Base-by-base conservation (phyloP, 2,113 vertebrate genomes). In the Petrocephalus zakoni region DNA sequence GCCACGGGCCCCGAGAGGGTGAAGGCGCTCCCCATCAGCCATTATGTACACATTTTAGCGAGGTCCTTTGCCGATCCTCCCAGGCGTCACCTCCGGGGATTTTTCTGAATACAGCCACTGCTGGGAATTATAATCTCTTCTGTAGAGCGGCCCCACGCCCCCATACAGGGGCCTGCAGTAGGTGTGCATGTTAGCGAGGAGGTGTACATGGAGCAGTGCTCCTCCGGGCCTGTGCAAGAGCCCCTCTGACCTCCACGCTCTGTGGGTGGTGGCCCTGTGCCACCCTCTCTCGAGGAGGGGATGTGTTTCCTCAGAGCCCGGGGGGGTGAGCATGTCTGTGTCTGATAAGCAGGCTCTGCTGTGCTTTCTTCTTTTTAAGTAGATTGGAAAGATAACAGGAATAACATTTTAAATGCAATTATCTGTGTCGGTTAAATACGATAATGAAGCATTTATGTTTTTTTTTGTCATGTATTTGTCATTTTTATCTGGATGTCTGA, bases 61-160 rank as follows among this genome's bases (percentile, higher is more conserved):
- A 95, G 95, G 96, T 94, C 95, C 95, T 94, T 95, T 96, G 95
- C 96, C 93, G 91, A 93, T 93, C 84, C 86, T 86, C 93, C 94
- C 92, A 94, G 94, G 94, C 93, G 92, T 95, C 94, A 93, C 94
- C 94, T 92, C 91, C 92, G 91, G 89, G 94, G 95, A 90, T 93
- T 92, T 42, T 92, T 94, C 96, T 94, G 94, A 97, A 93, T 89
- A 90, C 92, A 92, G 92, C 93, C 93, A 93, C 91, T 90, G 88
- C 88, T 61, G 51, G 82, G 49, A 22, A 87, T 91, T 89, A 91
- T 91, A 91, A 90, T 90, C 93, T 92, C 94, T 93, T 91, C 95
- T 95, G 95, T n/a, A 34, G 37, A 75, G 13, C 29, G 15, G 68
- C 68, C 64, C 68, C 4, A 22, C 34, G 68, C 68, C 29, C 4